A percentile compares a stretch with the other conserved stretches of the same genome.
These are phyloP conservation scores for Cryptoprocta ferox DNA, from an alignment of 2,797 vertebrate genomes.

Conservation along the genomic window DNA sequence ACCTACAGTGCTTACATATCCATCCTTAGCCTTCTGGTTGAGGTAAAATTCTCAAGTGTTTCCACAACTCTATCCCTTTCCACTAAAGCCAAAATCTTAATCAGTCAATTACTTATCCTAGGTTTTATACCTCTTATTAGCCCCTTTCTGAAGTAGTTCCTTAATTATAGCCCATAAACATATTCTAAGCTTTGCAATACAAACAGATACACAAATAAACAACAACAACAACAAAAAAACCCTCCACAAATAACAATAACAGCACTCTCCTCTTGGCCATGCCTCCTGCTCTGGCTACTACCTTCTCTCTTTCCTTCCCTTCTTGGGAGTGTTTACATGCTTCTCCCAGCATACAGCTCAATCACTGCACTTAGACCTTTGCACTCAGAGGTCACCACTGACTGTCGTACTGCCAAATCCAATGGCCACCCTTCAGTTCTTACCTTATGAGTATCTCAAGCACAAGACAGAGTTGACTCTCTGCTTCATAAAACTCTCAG, in stretches of 20 bases:
- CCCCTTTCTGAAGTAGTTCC: not conserved
- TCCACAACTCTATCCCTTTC: not conserved
- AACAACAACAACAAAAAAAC: not conserved
- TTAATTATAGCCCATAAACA: not conserved
- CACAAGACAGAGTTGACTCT: not conserved
- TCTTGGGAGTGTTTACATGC: not conserved
- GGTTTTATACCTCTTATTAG: not conserved
- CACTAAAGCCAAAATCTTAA: not conserved
- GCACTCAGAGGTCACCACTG: not conserved
- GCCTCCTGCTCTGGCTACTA: not conserved
- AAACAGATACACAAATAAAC: not conserved
- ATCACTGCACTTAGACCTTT: not conserved
- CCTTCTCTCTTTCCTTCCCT: not conserved
- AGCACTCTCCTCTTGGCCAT: not conserved
- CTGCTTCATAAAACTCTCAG: not conserved
- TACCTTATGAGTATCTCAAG: not conserved
- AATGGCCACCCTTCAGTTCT: not conserved
- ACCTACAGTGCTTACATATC: not conserved
- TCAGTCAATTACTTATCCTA: not conserved
- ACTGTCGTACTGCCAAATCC: not conserved
- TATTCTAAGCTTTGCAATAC: not conserved
- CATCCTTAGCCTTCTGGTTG: not conserved
- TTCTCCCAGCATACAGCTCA: not conserved
- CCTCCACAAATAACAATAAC: not conserved
- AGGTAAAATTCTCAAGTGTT: not conserved